Base-by-base conservation (phyloP, 2,888 invertebrate species). In the Leucania comma region DNA sequence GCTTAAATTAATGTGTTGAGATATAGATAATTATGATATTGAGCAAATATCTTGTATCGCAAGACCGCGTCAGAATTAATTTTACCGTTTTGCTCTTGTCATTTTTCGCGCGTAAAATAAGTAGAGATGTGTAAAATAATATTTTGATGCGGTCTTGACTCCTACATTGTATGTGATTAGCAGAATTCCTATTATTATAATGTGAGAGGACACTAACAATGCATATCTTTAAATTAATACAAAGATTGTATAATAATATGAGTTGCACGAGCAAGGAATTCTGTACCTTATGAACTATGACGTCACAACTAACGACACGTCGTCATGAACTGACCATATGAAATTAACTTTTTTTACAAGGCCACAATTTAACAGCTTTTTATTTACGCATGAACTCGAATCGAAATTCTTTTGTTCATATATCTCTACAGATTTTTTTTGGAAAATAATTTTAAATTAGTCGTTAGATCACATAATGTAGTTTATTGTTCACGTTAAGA, bases 221-320 rank as follows among this genome's bases (percentile, higher is more conserved):
- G 83, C 88, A 88, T 88, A 88, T 88, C 88, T 88, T 73, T 83
- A 79, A 85, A 72, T 65, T 81, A 83, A 84, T 76, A 79, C 77
- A 79, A 85, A 83, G 87, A 87, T 80, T 82, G 84, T 85, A 81
- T 80, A 64, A 82, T 81, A 82, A 82, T 82, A 82, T 84, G 76
- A 78, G 78, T 75, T 81, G 70, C 82, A 70, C 82, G 58, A 65
- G 65, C 59, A 71, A 80, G 87, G 86, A 82, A 81, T 84, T 85
- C 85, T 79, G 80, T 72, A 42, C 48, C 54, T 60, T 51, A 48
- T 42, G 46, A 61, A 59, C 50, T 65, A 50, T 62, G 48, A 66
- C 79, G 68, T 65, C 59, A 26, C 50, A 24, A 42, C 4, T 56
- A 48, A 50, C 53, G 29, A 9, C n/a, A 42, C 24, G 6, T 35